Evolutionary conservation across 1,140 invertebrate species (phyloP), one percentile per base, ranked within the genome.

Genomic region (Pristionchus pacificus): DNA sequence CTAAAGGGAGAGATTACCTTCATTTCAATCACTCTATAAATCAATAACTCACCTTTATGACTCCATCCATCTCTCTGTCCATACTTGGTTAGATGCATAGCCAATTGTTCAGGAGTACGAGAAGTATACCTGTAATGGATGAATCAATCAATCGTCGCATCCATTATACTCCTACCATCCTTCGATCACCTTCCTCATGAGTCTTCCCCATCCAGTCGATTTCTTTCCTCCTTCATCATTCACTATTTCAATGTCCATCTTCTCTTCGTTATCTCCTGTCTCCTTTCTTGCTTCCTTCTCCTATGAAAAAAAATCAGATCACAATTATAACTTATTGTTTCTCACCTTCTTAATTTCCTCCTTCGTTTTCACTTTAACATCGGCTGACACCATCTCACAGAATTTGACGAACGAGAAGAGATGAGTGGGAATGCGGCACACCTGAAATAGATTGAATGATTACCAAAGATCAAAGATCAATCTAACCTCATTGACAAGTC

Each of bases 61-160:
- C 88, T 88, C 85, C 89, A 90, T 0, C 88, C 88, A 77, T 89
- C 87, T 75, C 88, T 86, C 1, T 87, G 85, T 73, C 85, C 86
- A 32, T 88, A 89, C 80, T 88, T 87, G 1, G 88, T 89, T 0
- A 90, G 85, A 65, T 88, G 87, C 75, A 88, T 86, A 1, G 88
- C 88, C 2, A 91, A 83, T 60, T 87, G 85, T 76, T 87, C 82
- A 1, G 89, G 86, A 28, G 87, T 82, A 72, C 87, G 87, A 1
- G 77, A 85, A 28, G 84, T 80, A 76, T 90, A 91, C 24, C 29
- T 49, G 30, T 25, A 75, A 65, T 6, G 33, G 30, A 30, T 28
- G 10, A 27, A 10, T 25, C 15, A 14, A 27, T 24, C 28, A 24
- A 62, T 62, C 27, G 15, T 62, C 60, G 60, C 60, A 15, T 19